These are phyloP conservation scores for Macroramphosus scolopax DNA, from an alignment of 2,797 vertebrate species.

Conservation along the genomic window DNA sequence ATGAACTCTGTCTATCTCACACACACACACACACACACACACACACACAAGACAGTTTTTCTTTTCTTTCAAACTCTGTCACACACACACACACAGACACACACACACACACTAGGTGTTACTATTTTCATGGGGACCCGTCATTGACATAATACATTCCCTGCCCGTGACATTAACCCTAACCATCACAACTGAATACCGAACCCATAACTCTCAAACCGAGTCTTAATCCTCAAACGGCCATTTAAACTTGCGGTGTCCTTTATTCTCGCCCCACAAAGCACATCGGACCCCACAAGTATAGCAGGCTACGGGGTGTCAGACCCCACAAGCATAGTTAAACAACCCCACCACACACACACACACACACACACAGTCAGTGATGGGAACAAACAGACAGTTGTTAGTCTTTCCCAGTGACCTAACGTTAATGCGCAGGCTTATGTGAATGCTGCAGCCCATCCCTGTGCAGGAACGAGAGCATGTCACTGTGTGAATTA, in stretches of 20 bases:
- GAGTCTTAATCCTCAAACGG: too few relatives aligned
- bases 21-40: too few relatives aligned
- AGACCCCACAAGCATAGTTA: too few relatives aligned
- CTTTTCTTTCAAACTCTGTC: conserved; percentile 5
- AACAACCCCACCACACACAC: conserved; percentile 20
- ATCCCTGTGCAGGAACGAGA: conserved; percentile 68
- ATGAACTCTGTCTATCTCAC: conserved; percentile 8
- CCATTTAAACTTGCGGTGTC: too few relatives aligned
- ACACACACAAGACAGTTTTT: neutral
- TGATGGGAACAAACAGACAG: conserved; percentile 77
- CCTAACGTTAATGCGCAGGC: conserved; percentile 68
- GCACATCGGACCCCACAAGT: too few relatives aligned
- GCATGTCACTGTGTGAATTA: conserved; percentile 54
- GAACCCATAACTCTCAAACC: too few relatives aligned
- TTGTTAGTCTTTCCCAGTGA: conserved; percentile 76
- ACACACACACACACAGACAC: conserved; percentile 8
- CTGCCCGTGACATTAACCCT: too few relatives aligned
- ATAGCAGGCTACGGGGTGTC: too few relatives aligned
- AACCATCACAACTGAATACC: too few relatives aligned
- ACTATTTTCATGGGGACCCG: too few relatives aligned
- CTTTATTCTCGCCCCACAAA: too few relatives aligned
- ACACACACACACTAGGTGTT: conserved; percentile 9
- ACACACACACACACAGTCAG: conserved; percentile 45
- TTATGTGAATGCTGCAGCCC: conserved; percentile 73
- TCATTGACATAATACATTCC: too few relatives aligned